These are phyloP conservation scores for Cynopterus sphinx DNA, from an alignment of 2,797 vertebrate species.

Conservation along the genomic window DNA sequence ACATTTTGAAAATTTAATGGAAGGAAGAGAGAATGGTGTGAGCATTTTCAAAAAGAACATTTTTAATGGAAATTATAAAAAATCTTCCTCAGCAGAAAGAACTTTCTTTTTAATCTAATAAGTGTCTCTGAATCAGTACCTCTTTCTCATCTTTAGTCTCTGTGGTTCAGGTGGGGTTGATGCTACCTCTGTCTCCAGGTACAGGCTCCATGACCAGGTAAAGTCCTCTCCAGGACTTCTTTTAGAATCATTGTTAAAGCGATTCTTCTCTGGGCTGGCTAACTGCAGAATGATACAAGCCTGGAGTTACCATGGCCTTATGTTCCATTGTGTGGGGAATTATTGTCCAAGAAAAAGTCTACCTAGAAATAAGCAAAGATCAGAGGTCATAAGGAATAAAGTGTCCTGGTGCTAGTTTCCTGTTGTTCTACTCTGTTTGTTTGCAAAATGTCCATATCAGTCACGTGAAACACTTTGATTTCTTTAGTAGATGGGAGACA, in stretches of 20 bases:
- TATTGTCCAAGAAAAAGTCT: neutral
- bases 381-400: neutral
- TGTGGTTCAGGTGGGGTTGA: neutral
- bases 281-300: neutral
- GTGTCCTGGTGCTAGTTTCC: neutral
- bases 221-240: neutral
- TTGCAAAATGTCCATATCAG: neutral
- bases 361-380: constrained; percentile 10
- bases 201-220: neutral
- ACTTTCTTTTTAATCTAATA: neutral
- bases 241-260: neutral
- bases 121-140: neutral
- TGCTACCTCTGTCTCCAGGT: neutral
- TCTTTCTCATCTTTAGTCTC: neutral
- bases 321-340: neutral
- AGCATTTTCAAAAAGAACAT: neutral
- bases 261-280: neutral
- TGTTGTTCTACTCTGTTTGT: neutral
- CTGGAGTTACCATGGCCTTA: neutral
- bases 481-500: neutral
- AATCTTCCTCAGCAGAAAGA: neutral
- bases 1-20: neutral
- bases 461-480: neutral
- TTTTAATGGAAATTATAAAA: neutral
- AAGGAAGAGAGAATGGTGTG: neutral